These are phyloP conservation scores for Mythimna ferrago DNA, from an alignment of 2,888 invertebrate genomes.

Conservation along the genomic window DNA sequence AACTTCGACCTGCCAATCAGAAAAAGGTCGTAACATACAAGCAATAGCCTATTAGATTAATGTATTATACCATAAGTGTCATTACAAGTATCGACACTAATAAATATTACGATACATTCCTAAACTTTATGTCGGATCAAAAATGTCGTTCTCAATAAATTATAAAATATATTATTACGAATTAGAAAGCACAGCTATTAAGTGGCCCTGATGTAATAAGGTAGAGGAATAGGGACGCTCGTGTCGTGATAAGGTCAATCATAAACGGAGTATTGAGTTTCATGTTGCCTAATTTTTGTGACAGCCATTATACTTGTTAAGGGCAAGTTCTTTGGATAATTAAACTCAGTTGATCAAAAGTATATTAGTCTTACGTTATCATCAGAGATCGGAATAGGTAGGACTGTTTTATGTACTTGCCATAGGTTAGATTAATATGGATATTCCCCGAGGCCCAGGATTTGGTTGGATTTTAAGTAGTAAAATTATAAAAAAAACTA, in stretches of 20 bases:
- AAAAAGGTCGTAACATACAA: constrained; percentile 38
- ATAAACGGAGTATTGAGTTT: constrained; percentile 72
- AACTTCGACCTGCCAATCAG: constrained; percentile 56
- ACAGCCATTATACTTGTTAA: constrained; percentile 58
- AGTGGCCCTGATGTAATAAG: constrained; percentile 68
- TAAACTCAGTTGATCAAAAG: neutral
- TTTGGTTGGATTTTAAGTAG: too few species aligned
- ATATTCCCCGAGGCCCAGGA: too few species aligned
- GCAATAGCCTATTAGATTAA: constrained; percentile 38
- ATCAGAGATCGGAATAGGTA: too few species aligned
- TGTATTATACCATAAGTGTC: constrained; percentile 31
- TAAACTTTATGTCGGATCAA: constrained; percentile 63
- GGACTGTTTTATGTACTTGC: too few species aligned
- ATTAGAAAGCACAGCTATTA: constrained; percentile 73
- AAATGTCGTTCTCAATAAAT: constrained; percentile 66
- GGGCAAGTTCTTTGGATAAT: constrained; percentile 32
- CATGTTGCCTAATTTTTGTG: constrained; percentile 70
- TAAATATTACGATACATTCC: constrained; percentile 60
- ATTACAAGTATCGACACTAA: constrained; percentile 52
- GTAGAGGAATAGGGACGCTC: constrained; percentile 61
- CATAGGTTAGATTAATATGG: too few species aligned
- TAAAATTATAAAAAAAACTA: too few species aligned
- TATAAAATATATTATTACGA: constrained; percentile 65
- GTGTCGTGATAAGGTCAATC: constrained; percentile 73
- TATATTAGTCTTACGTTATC: neutral